A percentile compares a stretch with the other conserved stretches of the same genome.
These are phyloP conservation scores for Panagrolaimus sp. DNA, from an alignment of 1,140 invertebrate species.

Conservation along the genomic window DNA sequence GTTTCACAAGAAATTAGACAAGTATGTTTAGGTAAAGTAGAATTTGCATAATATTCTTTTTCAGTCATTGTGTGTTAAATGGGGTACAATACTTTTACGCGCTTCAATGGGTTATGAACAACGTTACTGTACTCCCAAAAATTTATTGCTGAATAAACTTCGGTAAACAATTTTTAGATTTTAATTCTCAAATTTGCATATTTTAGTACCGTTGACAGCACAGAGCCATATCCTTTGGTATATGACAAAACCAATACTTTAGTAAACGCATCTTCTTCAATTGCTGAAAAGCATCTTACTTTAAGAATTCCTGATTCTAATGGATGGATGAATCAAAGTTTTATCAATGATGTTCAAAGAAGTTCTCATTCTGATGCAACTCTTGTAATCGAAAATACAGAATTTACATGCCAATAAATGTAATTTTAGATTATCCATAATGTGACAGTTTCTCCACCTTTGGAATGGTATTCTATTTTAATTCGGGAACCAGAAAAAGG, in stretches of 20 bases:
- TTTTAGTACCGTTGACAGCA: constrained; percentile 25
- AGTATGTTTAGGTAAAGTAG: neutral
- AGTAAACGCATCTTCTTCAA: constrained; percentile 19
- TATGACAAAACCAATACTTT: neutral
- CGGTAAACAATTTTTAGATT: constrained; percentile 9
- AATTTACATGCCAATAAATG: neutral
- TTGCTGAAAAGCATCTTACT: constrained; percentile 7
- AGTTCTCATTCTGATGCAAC: constrained; percentile 31
- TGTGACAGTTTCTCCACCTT: constrained; percentile 29
- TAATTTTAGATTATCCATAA: constrained; percentile 31
- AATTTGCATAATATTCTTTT: neutral
- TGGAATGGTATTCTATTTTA: constrained; percentile 33
- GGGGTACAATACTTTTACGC: neutral
- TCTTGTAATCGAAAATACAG: constrained; percentile 20
- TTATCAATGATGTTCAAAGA: constrained; percentile 27
- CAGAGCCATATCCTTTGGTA: constrained; percentile 26
- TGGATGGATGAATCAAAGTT: constrained; percentile 25
- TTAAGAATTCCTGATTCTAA: neutral
- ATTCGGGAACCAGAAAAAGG: constrained; percentile 30
- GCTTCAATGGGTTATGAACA: neutral
- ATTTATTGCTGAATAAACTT: constrained; percentile 14
- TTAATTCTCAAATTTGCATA: neutral
- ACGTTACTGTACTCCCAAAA: neutral
- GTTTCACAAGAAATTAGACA: neutral
- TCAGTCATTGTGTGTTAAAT: constrained; percentile 2